Evolutionary conservation across 2,888 invertebrate species (phyloP), one percentile per base, ranked within the genome.

Genomic region (Miltochrista miniata): DNA sequence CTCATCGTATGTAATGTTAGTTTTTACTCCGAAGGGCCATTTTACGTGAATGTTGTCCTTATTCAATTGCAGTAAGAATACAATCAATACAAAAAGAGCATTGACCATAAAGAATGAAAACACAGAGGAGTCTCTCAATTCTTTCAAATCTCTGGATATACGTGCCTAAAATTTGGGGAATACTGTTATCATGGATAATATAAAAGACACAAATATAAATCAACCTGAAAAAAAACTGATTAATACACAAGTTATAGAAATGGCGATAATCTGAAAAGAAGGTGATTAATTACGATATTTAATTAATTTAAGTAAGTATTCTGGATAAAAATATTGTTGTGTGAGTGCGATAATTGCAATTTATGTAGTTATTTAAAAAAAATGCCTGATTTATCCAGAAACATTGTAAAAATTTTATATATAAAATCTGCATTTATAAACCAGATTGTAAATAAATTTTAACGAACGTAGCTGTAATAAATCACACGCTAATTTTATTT

Each of bases 61-160:
- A 94, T 99, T 98, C 91, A 99, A 94, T 93, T 99, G 99, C 84
- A 99, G 96, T 88, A 99, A 96, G 93, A 99, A 98, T 74, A 99
- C 98, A 92, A 99, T 98, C 86, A 99, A 95, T 78, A 99, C 98
- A 95, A 99, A 99, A 77, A 99, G 95, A 71, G 99, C 98, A 93
- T 99, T 99, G 90, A 98, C 92, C 98, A 99, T 99, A 93, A 99
- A 97, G 94, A 99, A 99, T 72, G 96, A 97, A 92, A 98, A 98
- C 61, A 98, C 98, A 67, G 97, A 97, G 76, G 97, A 96, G 93
- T 99, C 98, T 83, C 99, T 94, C 76, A 99, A 93, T 85, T 98
- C 98, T 93, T 97, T 96, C 83, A 99, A 93, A 90, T 98, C 98
- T 86, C 92, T 93, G 74, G 97, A 96, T 87, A 98, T 97, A 93